phyloP scores from a whole-genome alignment of 2,797 vertebrate species.

The Pseudochirops cupreus region DNA sequence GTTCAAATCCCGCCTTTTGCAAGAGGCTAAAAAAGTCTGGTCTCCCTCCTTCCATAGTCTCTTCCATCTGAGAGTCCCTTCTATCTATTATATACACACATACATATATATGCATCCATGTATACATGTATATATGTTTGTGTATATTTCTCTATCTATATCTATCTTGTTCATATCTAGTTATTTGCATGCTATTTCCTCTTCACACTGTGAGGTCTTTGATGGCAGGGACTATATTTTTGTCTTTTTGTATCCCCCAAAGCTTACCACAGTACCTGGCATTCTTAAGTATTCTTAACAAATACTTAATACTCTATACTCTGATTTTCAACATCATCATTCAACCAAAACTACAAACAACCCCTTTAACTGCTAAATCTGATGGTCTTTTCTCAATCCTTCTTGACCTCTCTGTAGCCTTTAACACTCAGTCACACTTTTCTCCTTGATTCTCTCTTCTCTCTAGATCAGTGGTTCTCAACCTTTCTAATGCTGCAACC shows the following conservation, averaged over 20 bases:
- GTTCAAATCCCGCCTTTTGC: neutral
- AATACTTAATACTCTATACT: neutral
- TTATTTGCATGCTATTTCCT: neutral
- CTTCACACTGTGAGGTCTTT: neutral
- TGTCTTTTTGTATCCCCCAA: neutral
- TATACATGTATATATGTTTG: too few relatives aligned
- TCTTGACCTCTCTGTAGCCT: neutral
- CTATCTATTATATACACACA: too few relatives aligned
- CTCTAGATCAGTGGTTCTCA: too few relatives aligned
- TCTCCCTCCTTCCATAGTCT: neutral
- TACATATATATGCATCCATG: too few relatives aligned
- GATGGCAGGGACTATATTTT: neutral
- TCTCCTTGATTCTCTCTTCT: too few relatives aligned
- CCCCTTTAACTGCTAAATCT: neutral
- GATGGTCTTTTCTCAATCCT: neutral
- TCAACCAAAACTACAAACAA: neutral
- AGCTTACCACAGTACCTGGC: neutral
- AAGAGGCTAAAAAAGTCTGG: too few relatives aligned
- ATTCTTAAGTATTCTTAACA: neutral
- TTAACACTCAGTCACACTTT: neutral
- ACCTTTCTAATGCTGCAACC: too few relatives aligned
- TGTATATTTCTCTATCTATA: too few relatives aligned
- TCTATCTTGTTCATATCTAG: neutral
- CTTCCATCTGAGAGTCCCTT: too few relatives aligned
- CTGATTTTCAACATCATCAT: neutral